Evolutionary conservation across 2,797 vertebrate species (phyloP), one percentile per base, ranked within the genome.

Genomic region (Sebastes vulpes): DNA sequence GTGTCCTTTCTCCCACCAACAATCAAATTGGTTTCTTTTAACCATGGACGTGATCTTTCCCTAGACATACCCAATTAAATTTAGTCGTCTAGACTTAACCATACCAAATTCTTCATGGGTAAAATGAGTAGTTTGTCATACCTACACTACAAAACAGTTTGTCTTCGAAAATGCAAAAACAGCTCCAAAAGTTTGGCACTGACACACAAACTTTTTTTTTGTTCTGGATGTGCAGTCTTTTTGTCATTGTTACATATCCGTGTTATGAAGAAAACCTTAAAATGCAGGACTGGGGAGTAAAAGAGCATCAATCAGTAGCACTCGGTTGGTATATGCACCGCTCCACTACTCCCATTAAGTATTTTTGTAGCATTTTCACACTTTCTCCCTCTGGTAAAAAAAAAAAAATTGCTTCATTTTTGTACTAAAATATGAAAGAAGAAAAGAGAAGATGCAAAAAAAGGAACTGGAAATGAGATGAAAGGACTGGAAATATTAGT

Each of bases 401-500:
- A 52, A 29, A 38, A 29, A 16, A 70, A 56, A 79, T 67, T 88
- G 18, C 26, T 58, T 29, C 6, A 5, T 26, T 72, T 68, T 23
- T 50, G 18, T 50, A 20, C 18, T 7, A 20, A 52, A 63, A 68
- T 79, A 69, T 67, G 31, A 75, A 58, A 77, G 6, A 65, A 57
- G 38, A 77, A 52, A 46, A 28, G 9, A 29, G 3, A 4, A 72
- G 35, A 80, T 56, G 21, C 57, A 31, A 80, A 85, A 75, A 65
- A 68, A 16, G 32, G 6, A 26, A 9, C 11, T 63, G 38, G 11
- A 64, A 56, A 64, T 58, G 12, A 83, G 80, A 87, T 88, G 75
- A 87, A 90, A 89, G 77, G 25, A 79, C 29, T 20, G 4, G 5
- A 68, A 74, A 79, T 78, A 29, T 38, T 65, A 60, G 60, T 32